Conservation (phyloP, 2,113 vertebrate genomes). For the Panthera leo region DNA sequence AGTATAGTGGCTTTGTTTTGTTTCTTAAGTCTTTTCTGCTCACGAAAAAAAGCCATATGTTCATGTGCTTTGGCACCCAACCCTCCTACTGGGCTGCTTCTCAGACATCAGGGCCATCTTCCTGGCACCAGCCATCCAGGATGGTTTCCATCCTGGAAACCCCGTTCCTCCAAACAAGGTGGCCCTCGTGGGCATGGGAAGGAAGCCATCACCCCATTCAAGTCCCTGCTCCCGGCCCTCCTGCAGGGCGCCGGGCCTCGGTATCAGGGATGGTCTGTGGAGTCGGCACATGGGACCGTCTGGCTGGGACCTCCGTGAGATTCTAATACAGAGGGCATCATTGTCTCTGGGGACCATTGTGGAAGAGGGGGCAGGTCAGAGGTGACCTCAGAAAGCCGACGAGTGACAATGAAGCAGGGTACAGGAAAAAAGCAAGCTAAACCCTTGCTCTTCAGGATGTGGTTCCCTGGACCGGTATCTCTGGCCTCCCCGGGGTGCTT, state of each 20-base stretch:
- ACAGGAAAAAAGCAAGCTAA: neutral
- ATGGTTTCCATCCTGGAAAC: neutral
- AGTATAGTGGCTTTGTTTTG: neutral
- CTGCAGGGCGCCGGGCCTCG: neutral
- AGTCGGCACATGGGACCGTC: neutral
- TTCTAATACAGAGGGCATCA: neutral
- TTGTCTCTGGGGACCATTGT: neutral
- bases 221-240: rapidly evolving
- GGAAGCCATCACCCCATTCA: neutral
- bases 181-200: neutral
- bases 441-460: neutral
- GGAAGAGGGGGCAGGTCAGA: neutral
- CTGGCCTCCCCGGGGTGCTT: neutral
- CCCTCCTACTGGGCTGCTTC: neutral
- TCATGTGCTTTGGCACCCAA: no score
- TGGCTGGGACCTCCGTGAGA: neutral
- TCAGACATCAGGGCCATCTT: neutral
- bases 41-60: neutral
- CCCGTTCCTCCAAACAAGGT: neutral
- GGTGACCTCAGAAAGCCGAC: neutral
- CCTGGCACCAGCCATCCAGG: neutral
- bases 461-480: no score
- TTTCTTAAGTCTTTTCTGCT: constrained; percentile 8
- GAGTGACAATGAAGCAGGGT: rapidly evolving
- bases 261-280: neutral